A percentile compares a stretch with the other conserved stretches of the same genome.
Conservation (phyloP, 2,888 invertebrate species). For the Leptopilina drosophilae region DNA sequence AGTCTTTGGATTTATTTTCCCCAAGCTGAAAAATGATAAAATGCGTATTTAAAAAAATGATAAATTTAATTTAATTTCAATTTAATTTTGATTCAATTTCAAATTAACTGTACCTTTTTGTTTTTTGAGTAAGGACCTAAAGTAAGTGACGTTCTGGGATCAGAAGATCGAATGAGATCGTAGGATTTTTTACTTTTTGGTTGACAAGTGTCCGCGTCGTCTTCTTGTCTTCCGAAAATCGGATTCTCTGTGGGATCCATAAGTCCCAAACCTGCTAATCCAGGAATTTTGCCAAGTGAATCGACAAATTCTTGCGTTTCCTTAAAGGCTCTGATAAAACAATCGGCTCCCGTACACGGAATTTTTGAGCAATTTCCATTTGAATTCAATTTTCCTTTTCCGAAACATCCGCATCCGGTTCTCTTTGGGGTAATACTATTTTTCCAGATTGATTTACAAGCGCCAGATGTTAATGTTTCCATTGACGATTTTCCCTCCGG, state of each 20-base stretch:
- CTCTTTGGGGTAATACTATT: background rate
- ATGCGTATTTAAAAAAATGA: background rate
- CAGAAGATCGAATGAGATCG: background rate
- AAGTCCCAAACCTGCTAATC: constrained; percentile 63
- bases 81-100: too few species aligned
- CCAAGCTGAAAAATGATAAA: background rate
- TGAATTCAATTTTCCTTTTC: constrained; percentile 39
- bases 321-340: constrained; percentile 60
- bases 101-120: background rate
- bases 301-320: constrained; percentile 64
- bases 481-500: constrained; percentile 43
- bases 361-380: constrained; percentile 57
- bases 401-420: constrained; percentile 38
- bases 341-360: constrained; percentile 61
- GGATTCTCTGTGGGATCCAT: constrained; percentile 65
- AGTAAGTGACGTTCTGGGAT: background rate
- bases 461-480: constrained; percentile 53
- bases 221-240: constrained; percentile 58
- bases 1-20: background rate
- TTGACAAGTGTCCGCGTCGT: constrained; percentile 39
- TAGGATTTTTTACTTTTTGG: constrained; percentile 23
- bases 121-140: background rate
- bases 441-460: constrained; percentile 48
- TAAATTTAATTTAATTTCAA: background rate
- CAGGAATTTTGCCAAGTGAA: constrained; percentile 63